Percentiles rank a stretch among this genome's conserved stretches.
Conservation (phyloP, 2,888 invertebrate species). For the Stramonita haemastoma region DNA sequence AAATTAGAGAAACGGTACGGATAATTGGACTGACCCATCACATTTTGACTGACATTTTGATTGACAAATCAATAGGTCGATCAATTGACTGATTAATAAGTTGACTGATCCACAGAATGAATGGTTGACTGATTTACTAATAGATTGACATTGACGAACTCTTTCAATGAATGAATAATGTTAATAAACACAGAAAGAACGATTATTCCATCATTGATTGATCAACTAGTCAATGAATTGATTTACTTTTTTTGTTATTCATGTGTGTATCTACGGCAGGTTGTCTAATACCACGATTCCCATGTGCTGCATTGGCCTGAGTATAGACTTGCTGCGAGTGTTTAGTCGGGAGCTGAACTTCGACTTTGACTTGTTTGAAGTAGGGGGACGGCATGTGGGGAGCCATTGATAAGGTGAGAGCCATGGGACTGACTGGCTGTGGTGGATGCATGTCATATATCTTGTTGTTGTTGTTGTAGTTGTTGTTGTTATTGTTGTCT, state of each 20-base stretch:
- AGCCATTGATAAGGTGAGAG: conserved; percentile 55
- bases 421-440: not conserved
- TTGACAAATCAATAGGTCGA: too few relatives aligned
- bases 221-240: not conserved
- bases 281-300: conserved; percentile 56
- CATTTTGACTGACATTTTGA: too few relatives aligned
- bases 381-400: conserved; percentile 81
- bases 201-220: not conserved
- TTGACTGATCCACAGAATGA: too few relatives aligned
- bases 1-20: too few relatives aligned
- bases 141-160: not conserved
- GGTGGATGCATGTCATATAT: not conserved
- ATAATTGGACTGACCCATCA: too few relatives aligned
- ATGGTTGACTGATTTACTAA: too few relatives aligned
- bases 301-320: conserved; percentile 96
- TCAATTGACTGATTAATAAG: too few relatives aligned
- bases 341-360: conserved; percentile 96
- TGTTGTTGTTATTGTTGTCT: too few relatives aligned
- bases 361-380: conserved; percentile 89
- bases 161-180: not conserved
- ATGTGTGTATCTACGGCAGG: conserved; percentile 31
- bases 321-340: conserved; percentile 96
- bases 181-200: not conserved
- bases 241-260: not conserved
- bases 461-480: not conserved